Evolutionary conservation across 2,888 invertebrate genomes (phyloP), one percentile per base, ranked within the genome.

Genomic region (Drosophila mimica): DNA sequence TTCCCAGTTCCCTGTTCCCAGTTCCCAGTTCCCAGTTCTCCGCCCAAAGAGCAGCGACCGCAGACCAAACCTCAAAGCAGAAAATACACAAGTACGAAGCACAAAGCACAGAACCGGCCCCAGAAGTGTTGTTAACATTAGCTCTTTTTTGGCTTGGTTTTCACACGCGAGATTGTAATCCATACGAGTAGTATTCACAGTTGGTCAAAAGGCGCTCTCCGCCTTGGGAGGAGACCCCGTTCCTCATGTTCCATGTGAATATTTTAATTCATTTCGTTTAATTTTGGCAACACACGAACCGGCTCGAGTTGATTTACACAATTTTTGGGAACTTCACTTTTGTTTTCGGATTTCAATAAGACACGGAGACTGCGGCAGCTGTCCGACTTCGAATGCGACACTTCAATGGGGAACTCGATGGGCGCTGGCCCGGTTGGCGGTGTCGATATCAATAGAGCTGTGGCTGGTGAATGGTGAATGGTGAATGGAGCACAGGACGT

Each of bases 361-460:
- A 86, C 86, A 40, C 40, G 81, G 73, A 76, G 49, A 49, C 17
- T 17, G 28, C 59, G 43, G 20, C 43, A 43, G 20, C 20, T 20
- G 43, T 43, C 43, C 36, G 36, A 36, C 36, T 59, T 17, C 65
- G 71, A 86, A 74, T 86, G 79, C 79, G 79, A 76, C 76, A 70
- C 36, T 68, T 70, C 67, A 59, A 52, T 31, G 6, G 52, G 40
- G 67, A 78, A 88, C 63, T 63, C 34, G 31, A 63, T 62, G 48
- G 66, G 61, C 57, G 17, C 40, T 33, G 30, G 63, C 43, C 54
- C 43, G 59, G 20, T 25, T 43, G 59, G 48, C 34, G 65, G 76
- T 81, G 87, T 71, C 91, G 91, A 92, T 92, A 90, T 90, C 89
- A 91, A 92, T 92, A 90, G 91, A 90, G 91, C 74, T 79, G 46